phyloP scores from a whole-genome alignment of 2,797 vertebrate genomes.

The Amblyraja radiata region DNA sequence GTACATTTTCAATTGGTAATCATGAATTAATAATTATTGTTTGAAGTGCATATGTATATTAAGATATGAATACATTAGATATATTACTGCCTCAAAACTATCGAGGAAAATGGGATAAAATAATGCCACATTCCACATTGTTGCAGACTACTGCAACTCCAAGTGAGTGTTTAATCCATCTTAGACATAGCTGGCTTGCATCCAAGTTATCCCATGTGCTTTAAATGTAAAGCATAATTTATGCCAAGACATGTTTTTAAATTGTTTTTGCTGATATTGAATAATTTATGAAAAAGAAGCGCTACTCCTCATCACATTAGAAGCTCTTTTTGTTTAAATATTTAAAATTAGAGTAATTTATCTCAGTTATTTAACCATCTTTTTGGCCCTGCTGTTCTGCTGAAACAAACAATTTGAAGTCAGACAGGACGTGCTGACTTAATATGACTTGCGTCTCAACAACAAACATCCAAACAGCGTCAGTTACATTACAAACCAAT shows the following conservation, averaged over 20 bases:
- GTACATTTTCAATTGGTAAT: neutral
- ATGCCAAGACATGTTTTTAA: neutral
- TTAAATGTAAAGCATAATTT: constrained; percentile 29
- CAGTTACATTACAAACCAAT: neutral
- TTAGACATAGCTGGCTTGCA: neutral
- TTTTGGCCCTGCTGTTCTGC: neutral
- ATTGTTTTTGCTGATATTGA: constrained; percentile 19
- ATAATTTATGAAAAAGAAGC: constrained; percentile 29
- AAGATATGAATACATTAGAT: neutral
- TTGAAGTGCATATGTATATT: neutral
- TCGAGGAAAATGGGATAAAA: neutral
- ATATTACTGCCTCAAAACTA: neutral
- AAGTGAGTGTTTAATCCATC: constrained; percentile 29
- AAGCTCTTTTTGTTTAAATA: constrained; percentile 1
- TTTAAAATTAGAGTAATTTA: constrained; percentile 18
- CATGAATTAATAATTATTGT: neutral
- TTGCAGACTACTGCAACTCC: neutral
- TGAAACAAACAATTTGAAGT: constrained; percentile 8
- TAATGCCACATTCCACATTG: neutral
- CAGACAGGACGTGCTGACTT: neutral
- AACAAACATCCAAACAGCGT: neutral
- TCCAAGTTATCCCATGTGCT: neutral
- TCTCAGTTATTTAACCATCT: constrained; percentile 4
- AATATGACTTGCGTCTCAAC: neutral
- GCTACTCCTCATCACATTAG: neutral